These are phyloP conservation scores for Meiosimyza platycephala DNA, from an alignment of 2,888 invertebrate genomes.

Conservation along the genomic window DNA sequence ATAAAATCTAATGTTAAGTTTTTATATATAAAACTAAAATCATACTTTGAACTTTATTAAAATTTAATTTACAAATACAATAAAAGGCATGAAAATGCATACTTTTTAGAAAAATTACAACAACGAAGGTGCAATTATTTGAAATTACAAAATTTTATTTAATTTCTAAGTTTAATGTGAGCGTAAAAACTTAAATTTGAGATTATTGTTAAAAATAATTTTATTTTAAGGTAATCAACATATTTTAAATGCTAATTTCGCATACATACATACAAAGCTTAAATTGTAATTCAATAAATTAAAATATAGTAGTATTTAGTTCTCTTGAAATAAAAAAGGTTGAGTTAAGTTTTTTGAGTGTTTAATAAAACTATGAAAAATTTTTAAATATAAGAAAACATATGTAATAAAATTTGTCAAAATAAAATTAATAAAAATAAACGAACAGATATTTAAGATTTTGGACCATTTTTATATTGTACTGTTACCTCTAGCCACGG, in stretches of 20 bases:
- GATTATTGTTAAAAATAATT: constrained; percentile 33
- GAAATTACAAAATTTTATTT: constrained; percentile 37
- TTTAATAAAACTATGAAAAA: background rate
- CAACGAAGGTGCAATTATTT: constrained; percentile 64
- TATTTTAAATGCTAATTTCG: background rate
- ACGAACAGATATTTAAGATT: background rate
- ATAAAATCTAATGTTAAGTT: constrained; percentile 5
- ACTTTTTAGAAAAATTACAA: constrained; percentile 39
- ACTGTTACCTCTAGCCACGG: too few relatives aligned
- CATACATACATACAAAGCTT: constrained; percentile 9
- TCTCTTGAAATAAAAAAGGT: too few relatives aligned
- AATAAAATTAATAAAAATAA: background rate
- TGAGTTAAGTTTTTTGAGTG: too few relatives aligned
- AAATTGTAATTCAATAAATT: too few relatives aligned
- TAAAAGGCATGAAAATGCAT: background rate
- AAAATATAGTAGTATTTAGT: too few relatives aligned
- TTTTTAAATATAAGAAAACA: constrained; percentile 25
- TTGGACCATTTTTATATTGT: too few relatives aligned
- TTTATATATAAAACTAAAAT: background rate
- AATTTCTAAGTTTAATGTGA: background rate
- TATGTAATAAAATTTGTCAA: constrained; percentile 19
- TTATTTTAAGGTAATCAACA: constrained; percentile 1
- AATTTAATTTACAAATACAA: constrained; percentile 23
- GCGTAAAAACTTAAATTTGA: background rate
- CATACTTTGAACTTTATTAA: constrained; percentile 7